phyloP scores from a whole-genome alignment of 2,888 invertebrate genomes.

The Cepaea hortensis region DNA sequence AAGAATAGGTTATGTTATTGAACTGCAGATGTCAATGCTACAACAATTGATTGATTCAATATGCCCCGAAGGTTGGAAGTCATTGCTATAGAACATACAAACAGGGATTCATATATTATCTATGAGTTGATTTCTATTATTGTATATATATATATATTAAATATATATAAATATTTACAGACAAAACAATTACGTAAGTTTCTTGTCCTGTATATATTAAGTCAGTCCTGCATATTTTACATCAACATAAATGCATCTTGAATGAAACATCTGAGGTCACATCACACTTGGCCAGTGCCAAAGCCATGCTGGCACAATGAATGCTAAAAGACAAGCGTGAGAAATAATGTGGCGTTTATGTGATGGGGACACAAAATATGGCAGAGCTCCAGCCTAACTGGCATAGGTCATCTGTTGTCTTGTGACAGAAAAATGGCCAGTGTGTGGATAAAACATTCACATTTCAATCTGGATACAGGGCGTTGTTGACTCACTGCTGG shows the following conservation, averaged over 20 bases:
- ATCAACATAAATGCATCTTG: neutral
- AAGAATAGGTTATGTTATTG: no score
- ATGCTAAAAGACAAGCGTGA: neutral
- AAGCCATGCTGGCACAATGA: no score
- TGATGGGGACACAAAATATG: neutral
- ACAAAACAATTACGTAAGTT: neutral
- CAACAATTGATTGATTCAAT: no score
- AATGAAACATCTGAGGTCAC: neutral
- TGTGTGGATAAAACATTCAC: neutral
- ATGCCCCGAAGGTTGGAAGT: no score
- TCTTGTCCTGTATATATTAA: neutral
- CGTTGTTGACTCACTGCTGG: no score
- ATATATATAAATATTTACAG: conserved; percentile 12
- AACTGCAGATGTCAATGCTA: no score
- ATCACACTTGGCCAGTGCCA: no score
- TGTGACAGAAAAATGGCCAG: neutral
- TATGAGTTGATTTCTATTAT: neutral
- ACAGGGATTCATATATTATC: no score
- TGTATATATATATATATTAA: neutral
- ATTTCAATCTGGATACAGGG: no score
- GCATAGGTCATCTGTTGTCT: conserved; percentile 13
- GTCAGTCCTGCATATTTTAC: neutral
- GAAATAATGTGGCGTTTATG: no score
- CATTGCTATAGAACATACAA: no score
- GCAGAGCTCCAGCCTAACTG: conserved; percentile 1